Evolutionary conservation across 2,113 vertebrate species (phyloP).

Genomic region (Pithys albifrons): DNA sequence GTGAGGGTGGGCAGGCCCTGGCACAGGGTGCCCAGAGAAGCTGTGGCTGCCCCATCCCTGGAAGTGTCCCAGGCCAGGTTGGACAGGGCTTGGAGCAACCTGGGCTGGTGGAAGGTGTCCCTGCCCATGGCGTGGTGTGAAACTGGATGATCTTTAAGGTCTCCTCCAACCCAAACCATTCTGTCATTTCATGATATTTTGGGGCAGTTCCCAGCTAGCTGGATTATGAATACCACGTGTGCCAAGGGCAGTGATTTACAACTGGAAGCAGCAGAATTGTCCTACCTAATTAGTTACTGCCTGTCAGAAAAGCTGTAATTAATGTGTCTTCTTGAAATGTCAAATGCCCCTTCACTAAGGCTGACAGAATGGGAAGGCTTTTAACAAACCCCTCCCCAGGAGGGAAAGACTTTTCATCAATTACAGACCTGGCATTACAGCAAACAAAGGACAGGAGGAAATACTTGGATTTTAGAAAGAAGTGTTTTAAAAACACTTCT

Average conservation of each 20-base stretch:
- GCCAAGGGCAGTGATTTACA: background rate
- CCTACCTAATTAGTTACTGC: background rate
- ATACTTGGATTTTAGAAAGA: background rate
- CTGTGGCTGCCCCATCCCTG: background rate
- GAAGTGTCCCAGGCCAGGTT: rapidly evolving
- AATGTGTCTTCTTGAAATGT: background rate
- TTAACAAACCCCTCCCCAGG: background rate
- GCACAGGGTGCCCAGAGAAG: background rate
- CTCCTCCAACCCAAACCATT: background rate
- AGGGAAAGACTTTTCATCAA: background rate
- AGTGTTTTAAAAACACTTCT: background rate
- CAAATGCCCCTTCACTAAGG: background rate
- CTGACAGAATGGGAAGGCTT: background rate
- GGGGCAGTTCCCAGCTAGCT: background rate
- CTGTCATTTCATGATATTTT: background rate
- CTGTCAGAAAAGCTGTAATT: background rate
- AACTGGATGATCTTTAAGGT: rapidly evolving
- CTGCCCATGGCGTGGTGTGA: background rate
- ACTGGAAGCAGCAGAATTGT: background rate
- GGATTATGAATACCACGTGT: background rate
- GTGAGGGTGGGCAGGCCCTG: rapidly evolving
- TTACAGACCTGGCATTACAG: background rate
- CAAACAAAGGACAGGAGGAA: background rate
- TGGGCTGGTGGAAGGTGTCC: background rate
- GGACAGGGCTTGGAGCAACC: rapidly evolving